Percentiles rank a stretch among this genome's conserved stretches.
These are phyloP conservation scores for Pangasius larnaudii DNA, from an alignment of 2,797 vertebrate genomes.

Conservation along the genomic window DNA sequence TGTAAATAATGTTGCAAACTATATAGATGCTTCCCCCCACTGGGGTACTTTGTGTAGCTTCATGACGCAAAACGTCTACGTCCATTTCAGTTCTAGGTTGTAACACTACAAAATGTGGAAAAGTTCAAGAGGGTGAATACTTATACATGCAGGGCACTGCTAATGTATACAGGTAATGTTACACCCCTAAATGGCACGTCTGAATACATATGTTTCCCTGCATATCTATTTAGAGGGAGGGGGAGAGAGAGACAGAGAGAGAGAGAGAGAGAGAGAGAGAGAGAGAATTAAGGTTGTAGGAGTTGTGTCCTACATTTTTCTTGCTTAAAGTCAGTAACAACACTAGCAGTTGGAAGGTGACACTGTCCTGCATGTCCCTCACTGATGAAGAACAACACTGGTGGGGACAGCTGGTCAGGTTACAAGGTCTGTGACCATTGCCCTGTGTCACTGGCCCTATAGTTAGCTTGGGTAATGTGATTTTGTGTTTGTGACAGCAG, in stretches of 20 bases:
- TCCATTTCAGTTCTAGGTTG: not conserved
- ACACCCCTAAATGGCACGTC: not conserved
- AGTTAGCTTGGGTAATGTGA: conserved; percentile 23
- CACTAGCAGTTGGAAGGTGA: conserved; percentile 1
- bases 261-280: not conserved
- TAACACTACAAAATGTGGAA: not conserved
- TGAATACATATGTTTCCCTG: not conserved
- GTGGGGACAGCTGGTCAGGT: conserved; percentile 45
- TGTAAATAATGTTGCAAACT: not conserved
- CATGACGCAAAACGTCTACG: not conserved
- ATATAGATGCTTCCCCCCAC: not conserved
- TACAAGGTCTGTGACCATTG: conserved; percentile 25
- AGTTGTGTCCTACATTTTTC: conserved; percentile 6
- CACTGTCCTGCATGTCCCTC: conserved; percentile 18
- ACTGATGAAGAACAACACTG: conserved; percentile 32
- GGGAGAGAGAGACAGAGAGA: not conserved
- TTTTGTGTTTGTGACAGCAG: conserved; percentile 54
- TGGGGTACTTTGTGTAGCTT: not conserved
- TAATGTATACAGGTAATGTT: not conserved
- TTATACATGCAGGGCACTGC: not conserved
- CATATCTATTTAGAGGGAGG: not conserved
- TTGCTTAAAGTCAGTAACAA: conserved; percentile 28
- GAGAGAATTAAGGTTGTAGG: not conserved
- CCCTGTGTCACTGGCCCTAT: conserved; percentile 38
- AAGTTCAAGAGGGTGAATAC: not conserved